Base-by-base conservation (phyloP, 2,888 invertebrate genomes). In the Hipparchia semele region DNA sequence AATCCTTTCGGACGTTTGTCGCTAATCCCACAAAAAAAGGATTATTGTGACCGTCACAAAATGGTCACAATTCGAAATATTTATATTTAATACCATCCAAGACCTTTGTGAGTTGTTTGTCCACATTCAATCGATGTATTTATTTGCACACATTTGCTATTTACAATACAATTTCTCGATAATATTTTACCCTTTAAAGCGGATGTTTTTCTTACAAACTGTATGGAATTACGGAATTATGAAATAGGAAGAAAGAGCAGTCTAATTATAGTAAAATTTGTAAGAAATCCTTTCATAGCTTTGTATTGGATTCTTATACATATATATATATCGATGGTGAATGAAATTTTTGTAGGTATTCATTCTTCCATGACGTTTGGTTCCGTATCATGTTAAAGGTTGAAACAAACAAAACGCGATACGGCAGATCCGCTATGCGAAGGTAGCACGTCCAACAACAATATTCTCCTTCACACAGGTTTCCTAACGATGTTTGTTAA, bases 71-170 rank as follows among this genome's bases (percentile, higher is more conserved):
- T 85, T 78, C 83, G 84, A 83, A 83, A 88, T 91, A 89, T 91
- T 91, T 90, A 87, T 86, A 84, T 83, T 80, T 80, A 75, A 81
- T 81, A 82, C 81, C 82, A 85, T 85, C 85, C 83, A 84, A 75
- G 73, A 77, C 82, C 79, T 81, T 88, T 88, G 87, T 88, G 73
- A 75, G 76, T 70, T 91, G 90, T 91, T 92, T 91, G 88, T 90
- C 83, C 91, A 93, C 88, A 88, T 92, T 91, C 85, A 86, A 86
- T 87, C 73, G 49, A 71, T 79, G 79, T 75, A 80, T 84, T 86
- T 90, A 87, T 87, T 88, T 90, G 88, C 83, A 87, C 90, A 91
- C 88, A 88, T 89, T 53, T 90, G 84, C 84, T 77, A 77, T 80
- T 81, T 83, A 82, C 82, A 82, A 65, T 65, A 33, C 51, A 33